Evolutionary conservation across 2,888 invertebrate species (phyloP).

Genomic region (Rhingia rostrata): DNA sequence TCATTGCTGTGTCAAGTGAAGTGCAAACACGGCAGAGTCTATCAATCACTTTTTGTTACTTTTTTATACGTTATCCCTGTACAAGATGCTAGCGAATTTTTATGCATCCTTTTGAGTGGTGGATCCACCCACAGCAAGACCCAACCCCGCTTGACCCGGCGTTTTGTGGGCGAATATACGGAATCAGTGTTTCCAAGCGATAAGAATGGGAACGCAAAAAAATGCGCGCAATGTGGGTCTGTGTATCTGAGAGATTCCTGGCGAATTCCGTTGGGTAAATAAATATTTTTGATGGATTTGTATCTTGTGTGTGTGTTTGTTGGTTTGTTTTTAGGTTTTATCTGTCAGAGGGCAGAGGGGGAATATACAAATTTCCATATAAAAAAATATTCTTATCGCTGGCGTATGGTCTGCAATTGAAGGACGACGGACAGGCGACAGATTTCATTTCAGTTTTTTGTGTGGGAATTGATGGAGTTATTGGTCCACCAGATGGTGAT

Average conservation of each 20-base stretch:
- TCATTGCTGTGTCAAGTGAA: constrained; percentile 59
- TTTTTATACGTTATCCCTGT: constrained; percentile 36
- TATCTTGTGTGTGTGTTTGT: not conserved
- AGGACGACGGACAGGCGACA: constrained; percentile 21
- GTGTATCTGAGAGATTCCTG: constrained; percentile 37
- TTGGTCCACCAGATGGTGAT: constrained; percentile 36
- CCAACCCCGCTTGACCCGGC: constrained; percentile 49
- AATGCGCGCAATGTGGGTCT: constrained; percentile 42
- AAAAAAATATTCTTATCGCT: constrained; percentile 58
- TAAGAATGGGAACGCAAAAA: constrained; percentile 48
- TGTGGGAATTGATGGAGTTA: constrained; percentile 29
- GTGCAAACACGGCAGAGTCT: constrained; percentile 65
- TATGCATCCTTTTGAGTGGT: constrained; percentile 36
- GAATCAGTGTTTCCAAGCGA: constrained; percentile 69
- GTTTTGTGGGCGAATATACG: constrained; percentile 11
- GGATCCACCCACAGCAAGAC: constrained; percentile 13
- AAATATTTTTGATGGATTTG: constrained; percentile 68
- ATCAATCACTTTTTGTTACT: constrained; percentile 66
- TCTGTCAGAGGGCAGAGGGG: constrained; percentile 38
- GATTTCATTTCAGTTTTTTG: constrained; percentile 44
- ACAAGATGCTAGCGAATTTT: constrained; percentile 16
- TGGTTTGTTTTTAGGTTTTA: constrained; percentile 39
- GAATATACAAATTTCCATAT: constrained; percentile 32
- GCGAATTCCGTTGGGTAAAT: constrained; percentile 65
- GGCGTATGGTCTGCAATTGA: not conserved